Evolutionary conservation across 1,140 invertebrate species (phyloP).

Genomic region (Meloidogyne exigua): DNA sequence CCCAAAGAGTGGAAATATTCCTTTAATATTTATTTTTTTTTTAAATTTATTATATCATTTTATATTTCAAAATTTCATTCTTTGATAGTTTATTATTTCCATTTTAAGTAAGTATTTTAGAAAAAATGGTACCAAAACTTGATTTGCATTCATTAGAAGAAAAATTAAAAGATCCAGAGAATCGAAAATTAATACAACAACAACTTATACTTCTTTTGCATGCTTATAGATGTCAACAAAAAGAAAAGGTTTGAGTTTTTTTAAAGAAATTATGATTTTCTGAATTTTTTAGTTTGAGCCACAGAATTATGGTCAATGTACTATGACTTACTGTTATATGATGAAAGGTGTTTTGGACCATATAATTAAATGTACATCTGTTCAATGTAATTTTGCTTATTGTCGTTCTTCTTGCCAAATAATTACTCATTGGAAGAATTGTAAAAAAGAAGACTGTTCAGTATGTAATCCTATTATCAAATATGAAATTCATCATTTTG

Average conservation of each 20-base stretch:
- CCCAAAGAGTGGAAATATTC: too few relatives aligned
- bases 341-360: constrained; percentile 99
- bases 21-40: too few relatives aligned
- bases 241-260: constrained; percentile 69
- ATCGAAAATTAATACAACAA: constrained; percentile 94
- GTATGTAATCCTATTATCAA: constrained; percentile 82
- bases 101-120: too few relatives aligned
- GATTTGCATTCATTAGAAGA: too few relatives aligned
- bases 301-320: constrained; percentile 63
- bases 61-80: too few relatives aligned
- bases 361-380: constrained; percentile 92
- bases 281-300: neutral
- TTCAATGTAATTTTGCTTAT: constrained; percentile 76
- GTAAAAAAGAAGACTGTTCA: constrained; percentile 84
- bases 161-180: constrained; percentile 78
- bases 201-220: constrained; percentile 92
- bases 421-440: constrained; percentile 97
- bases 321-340: constrained; percentile 70
- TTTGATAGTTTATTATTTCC: too few relatives aligned
- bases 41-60: too few relatives aligned
- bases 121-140: too few relatives aligned
- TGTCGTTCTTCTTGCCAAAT: constrained; percentile 97
- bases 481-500: neutral
- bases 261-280: neutral
- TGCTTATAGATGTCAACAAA: constrained; percentile 93